Evolutionary conservation across 2,797 vertebrate species (phyloP), one percentile per base, ranked within the genome.

Genomic region (Otus scops): DNA sequence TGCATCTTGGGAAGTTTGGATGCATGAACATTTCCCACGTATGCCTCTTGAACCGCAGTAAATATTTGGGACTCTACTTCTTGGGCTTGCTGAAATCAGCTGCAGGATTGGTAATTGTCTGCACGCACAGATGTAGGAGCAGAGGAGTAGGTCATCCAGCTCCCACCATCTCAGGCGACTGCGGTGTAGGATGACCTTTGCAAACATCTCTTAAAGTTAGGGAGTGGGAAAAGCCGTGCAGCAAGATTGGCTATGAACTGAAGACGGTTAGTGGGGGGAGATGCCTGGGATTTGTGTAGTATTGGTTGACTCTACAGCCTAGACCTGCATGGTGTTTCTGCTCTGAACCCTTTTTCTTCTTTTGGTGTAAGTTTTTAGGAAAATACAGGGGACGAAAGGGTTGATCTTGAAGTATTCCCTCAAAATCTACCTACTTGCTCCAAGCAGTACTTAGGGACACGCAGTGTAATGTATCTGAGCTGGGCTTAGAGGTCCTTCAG

Each of bases 31-130:
- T 79, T 94, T 85, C 26, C 63, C 32, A 43, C 5, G 0, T 17
- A 4, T 0, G 4, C 39, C 48, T 89, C 86, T 94, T 63, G 80
- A 94, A 41, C 30, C 5, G 0, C 6, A 2, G 38, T 81, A 68
- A 95, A 86, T 94, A 82, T 84, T 69, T 95, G 78, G 54, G 67
- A 18, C 28, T 74, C 20, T 59, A 63, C 43, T 96, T 17, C 34
- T 38, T 1, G 4, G 28, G 34, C 36, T 75, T 4, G 5, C 80
- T 36, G 80, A 19, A 18, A 45, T 85, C 80, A 60, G 59, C 38
- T 0, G 0, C 24, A 26, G 47, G 50, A 39, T 61, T 2, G 0
- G 67, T 9, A 32, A 18, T 6, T 67, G 64, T 92, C 77, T 84
- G 54, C 36, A 0, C 53, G 88, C 65, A 34, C 12, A 1, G 77